Conservation (phyloP, 2,113 vertebrate genomes). For the Telmatochromis sp. region DNA sequence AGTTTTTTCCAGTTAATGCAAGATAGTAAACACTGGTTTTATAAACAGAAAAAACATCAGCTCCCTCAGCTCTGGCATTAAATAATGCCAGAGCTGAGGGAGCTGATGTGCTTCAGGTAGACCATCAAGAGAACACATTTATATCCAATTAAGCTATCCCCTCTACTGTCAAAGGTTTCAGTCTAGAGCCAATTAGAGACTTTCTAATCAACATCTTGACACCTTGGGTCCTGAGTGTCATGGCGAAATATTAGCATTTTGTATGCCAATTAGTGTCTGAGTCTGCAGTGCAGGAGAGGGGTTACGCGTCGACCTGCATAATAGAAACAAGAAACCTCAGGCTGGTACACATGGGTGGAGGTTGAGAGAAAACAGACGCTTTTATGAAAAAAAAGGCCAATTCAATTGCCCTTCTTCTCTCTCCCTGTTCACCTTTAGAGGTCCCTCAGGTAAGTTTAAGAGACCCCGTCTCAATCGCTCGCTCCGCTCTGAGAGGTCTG, state of each 20-base stretch:
- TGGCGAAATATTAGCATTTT: slow-evolving; percentile 61
- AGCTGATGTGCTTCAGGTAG: slow-evolving; percentile 24
- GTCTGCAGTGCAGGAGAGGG: slow-evolving; percentile 10
- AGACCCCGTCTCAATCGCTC: slow-evolving; percentile 50
- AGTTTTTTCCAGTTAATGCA: neutral
- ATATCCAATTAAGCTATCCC: slow-evolving; percentile 43
- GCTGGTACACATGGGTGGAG: slow-evolving; percentile 5
- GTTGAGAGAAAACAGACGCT: neutral
- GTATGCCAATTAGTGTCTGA: slow-evolving; percentile 59
- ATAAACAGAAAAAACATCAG: neutral
- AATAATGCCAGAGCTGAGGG: neutral
- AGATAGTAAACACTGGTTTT: neutral
- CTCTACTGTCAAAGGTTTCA: slow-evolving; percentile 45
- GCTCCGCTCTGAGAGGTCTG: slow-evolving; percentile 63
- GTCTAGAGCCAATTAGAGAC: slow-evolving; percentile 55
- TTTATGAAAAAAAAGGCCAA: slow-evolving; percentile 22
- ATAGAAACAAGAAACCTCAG: slow-evolving; percentile 23
- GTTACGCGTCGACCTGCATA: slow-evolving; percentile 16
- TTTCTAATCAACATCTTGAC: slow-evolving; percentile 63
- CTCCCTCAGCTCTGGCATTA: neutral
- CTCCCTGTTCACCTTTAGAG: slow-evolving; percentile 21
- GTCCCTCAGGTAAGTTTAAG: slow-evolving; percentile 69
- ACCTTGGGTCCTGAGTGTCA: slow-evolving; percentile 54
- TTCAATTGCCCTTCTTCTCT: slow-evolving; percentile 42
- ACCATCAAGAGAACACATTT: slow-evolving; percentile 4